Evolutionary conservation across 2,113 vertebrate genomes (phyloP).

Genomic region (Rutilus rutilus): DNA sequence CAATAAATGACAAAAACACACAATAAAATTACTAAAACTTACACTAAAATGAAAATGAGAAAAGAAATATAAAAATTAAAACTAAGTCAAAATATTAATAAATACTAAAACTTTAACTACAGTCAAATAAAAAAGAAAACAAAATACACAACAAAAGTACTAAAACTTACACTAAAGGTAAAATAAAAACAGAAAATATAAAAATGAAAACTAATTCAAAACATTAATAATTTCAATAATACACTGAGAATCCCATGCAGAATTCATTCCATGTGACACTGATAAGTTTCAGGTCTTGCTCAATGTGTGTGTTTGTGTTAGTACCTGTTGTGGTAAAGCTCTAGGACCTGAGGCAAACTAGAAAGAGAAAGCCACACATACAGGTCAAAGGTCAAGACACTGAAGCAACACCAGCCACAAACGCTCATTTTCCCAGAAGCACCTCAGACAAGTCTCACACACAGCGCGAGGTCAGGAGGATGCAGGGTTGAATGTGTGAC

Average conservation of each 20-base stretch:
- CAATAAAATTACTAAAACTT: too few species aligned
- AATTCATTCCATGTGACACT: background rate
- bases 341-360: slow-evolving; percentile 88
- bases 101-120: too few species aligned
- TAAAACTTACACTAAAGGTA: too few species aligned
- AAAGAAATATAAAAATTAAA: too few species aligned
- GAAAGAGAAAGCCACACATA: slow-evolving; percentile 61
- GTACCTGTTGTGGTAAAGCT: slow-evolving; percentile 89
- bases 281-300: background rate
- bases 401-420: slow-evolving; percentile 6
- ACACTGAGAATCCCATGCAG: background rate
- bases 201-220: too few species aligned
- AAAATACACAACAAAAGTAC: too few species aligned
- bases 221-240: too few species aligned
- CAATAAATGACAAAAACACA: too few species aligned
- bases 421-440: slow-evolving; percentile 3
- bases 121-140: too few species aligned
- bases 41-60: too few species aligned
- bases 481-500: background rate
- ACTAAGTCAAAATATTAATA: too few species aligned
- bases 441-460: slow-evolving; percentile 8
- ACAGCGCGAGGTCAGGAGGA: slow-evolving; percentile 4
- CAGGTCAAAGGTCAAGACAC: background rate
- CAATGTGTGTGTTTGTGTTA: slow-evolving; percentile 63
- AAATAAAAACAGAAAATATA: too few species aligned